A percentile compares a stretch with the other conserved stretches of the same genome.
Conservation (phyloP, 2,113 vertebrate genomes). For the Ameiurus melas region DNA sequence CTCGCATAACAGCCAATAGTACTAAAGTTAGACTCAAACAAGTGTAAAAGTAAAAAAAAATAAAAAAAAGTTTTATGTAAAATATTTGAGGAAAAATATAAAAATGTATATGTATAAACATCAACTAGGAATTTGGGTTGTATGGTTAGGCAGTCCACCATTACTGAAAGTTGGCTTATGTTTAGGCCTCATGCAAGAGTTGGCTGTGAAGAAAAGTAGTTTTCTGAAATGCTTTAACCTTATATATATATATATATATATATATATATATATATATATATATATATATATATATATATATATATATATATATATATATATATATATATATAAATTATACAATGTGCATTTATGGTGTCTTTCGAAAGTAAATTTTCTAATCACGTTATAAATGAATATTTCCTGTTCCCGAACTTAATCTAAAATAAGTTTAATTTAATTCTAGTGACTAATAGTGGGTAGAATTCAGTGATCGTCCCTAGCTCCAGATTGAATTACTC, state of each 20-base stretch:
- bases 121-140: background rate
- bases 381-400: background rate
- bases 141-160: background rate
- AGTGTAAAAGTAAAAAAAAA: background rate
- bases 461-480: conserved; percentile 1
- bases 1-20: background rate
- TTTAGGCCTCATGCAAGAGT: background rate
- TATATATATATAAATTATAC: too few species aligned
- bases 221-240: background rate
- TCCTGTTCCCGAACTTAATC: background rate
- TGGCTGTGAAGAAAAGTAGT: background rate
- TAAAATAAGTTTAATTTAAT: background rate
- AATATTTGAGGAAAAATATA: background rate
- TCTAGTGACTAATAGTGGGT: conserved; percentile 4
- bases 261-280: background rate
- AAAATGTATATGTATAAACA: background rate
- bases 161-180: background rate
- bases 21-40: background rate
- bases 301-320: too few species aligned
- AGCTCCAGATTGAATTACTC: conserved; percentile 45
- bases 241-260: background rate
- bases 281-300: too few species aligned
- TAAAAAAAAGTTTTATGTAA: background rate
- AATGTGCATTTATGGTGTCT: too few species aligned
- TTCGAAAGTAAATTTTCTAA: background rate